Evolutionary conservation across 2,113 vertebrate genomes (phyloP), one percentile per base, ranked within the genome.

Genomic region (Rutilus rutilus): DNA sequence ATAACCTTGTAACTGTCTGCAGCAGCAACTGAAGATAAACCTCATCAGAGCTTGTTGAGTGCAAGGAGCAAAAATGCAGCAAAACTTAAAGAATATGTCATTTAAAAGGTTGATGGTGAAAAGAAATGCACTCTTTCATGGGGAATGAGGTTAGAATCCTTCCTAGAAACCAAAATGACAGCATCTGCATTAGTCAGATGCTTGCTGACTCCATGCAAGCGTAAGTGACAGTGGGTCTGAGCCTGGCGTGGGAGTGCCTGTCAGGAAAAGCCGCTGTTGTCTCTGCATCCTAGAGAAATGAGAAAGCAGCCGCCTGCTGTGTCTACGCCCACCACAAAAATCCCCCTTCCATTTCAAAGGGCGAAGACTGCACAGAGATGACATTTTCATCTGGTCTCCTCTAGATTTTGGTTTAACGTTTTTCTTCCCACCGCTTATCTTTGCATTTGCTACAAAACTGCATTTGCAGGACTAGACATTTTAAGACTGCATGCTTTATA

Each of bases 341-440:
- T 89, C 87, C 88, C 89, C 90, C 89, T 90, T 90, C 85, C 87
- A 86, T 91, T 91, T 89, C 89, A 90, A 87, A 90, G 89, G 69
- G 85, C 60, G 83, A 84, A 86, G 82, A 85, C 87, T 64, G 81
- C 86, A 64, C 85, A 77, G 82, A 89, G 85, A 89, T 90, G 88
- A 91, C 90, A 91, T 90, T 91, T 89, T 88, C 87, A 91, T 90
- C 84, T 73, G 88, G 85, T 71, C 84, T 88, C 57, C 54, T 77
- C 83, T n/a, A 90, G 86, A 73, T 87, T 89, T 87, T 87, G 86
- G 78, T 89, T 85, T 81, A 86, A 84, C 79, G 75, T 87, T 80
- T 76, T 83, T 82, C 89, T 69, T 67, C 86, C 84, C 85, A 82
- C 84, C 64, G 60, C 60, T 71, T 69, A 62, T 83, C 62, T 84